Base-by-base conservation (phyloP, 2,113 vertebrate genomes). In the Cisticola juncidis region DNA sequence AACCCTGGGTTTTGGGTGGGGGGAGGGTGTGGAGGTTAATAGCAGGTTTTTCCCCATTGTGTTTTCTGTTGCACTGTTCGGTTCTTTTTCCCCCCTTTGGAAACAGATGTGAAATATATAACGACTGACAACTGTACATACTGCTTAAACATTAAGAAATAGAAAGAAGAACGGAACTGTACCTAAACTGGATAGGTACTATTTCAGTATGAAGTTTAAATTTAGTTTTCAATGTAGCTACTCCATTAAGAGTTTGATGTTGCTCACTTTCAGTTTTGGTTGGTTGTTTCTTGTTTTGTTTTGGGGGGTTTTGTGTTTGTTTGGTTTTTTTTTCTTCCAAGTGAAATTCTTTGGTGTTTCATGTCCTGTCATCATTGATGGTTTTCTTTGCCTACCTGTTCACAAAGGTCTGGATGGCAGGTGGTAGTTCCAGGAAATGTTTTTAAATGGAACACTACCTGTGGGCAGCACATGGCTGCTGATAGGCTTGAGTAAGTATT, bases 321-420 rank as follows among this genome's bases (percentile, higher is more conserved):
- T 23, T 26, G 31, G 38, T 36, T 21, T 80, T 45, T 71, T 71
- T 56, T 11, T 1, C 25, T 35, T 66, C 61, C 66, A 17, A 74
- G 64, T 86, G 94, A 82, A 90, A 83, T 93, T 94, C 57, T 88
- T 92, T 69, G 95, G 97, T 97, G 97, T 98, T 98, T 98, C 86
- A 97, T 97, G 96, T 96, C 97, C 97, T 97, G 96, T 98, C 97
- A 97, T 98, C 97, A 97, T 97, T 96, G 97, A 98, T 98, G 98
- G 94, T 98, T 98, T 99, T 98, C 98, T 98, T 98, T 98, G 98
- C 98, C 98, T 98, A 15, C 98, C 95, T 86, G 97, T 98, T 98
- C 97, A 98, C 97, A 98, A 97, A 98, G 98, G 97, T 97, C 95
- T 97, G 91, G 95, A 97, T 69, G 79, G 86, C 88, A 95, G 89